phyloP scores from a whole-genome alignment of 2,113 vertebrate species.

The Tinamus guttatus region DNA sequence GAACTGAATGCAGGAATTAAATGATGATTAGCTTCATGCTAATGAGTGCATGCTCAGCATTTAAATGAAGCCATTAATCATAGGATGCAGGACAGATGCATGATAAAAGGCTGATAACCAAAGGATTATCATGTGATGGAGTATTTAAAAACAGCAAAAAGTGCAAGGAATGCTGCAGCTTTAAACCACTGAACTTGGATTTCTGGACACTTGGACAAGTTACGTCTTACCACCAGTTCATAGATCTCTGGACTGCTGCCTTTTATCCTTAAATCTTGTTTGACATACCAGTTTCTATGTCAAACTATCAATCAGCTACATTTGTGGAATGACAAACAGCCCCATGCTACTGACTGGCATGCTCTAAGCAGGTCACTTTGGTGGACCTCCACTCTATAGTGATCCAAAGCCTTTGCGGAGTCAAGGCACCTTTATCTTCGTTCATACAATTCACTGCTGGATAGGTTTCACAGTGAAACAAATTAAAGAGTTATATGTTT shows the following conservation, averaged over 20 bases:
- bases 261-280: background rate
- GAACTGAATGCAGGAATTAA: background rate
- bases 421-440: background rate
- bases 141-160: background rate
- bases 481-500: background rate
- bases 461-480: background rate
- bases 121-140: background rate
- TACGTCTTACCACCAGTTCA: background rate
- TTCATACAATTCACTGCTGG: background rate
- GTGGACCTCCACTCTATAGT: rapidly evolving
- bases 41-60: background rate
- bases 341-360: background rate
- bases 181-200: background rate
- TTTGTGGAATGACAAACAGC: background rate
- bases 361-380: background rate
- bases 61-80: background rate
- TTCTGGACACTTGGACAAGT: background rate
- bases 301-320: too few relatives aligned
- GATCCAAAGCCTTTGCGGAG: background rate
- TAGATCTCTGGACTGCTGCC: background rate
- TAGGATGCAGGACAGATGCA: background rate
- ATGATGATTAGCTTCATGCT: background rate
- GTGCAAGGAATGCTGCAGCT: background rate
- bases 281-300: background rate
- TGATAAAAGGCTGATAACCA: background rate